phyloP scores from a whole-genome alignment of 2,888 invertebrate species.

The Chorisops tibialis region DNA sequence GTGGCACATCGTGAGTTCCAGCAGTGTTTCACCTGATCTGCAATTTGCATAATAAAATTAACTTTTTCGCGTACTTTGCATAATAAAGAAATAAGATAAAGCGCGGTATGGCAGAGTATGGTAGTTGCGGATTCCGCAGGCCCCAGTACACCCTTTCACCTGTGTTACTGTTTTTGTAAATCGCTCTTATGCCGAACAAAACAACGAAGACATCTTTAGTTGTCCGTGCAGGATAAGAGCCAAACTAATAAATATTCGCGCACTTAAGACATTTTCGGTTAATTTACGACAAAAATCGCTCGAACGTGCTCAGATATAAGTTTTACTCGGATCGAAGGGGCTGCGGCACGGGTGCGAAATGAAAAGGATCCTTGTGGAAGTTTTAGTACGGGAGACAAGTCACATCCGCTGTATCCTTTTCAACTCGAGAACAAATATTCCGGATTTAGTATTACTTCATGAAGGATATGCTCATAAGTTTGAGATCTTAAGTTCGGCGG shows the following conservation, averaged over 20 bases:
- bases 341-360: not conserved
- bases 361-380: not conserved
- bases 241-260: constrained; percentile 27
- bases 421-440: too few relatives aligned
- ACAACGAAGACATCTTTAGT: not conserved
- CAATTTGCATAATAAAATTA: constrained; percentile 33
- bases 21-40: constrained; percentile 25
- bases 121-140: too few relatives aligned
- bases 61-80: constrained; percentile 30
- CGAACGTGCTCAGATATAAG: constrained; percentile 26
- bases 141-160: too few relatives aligned
- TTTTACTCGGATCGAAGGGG: not conserved
- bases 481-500: too few relatives aligned
- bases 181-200: constrained; percentile 7
- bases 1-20: not conserved
- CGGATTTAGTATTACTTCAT: too few relatives aligned
- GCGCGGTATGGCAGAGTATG: not conserved
- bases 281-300: constrained; percentile 29
- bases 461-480: too few relatives aligned
- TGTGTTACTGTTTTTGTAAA: too few relatives aligned
- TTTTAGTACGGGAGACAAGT: not conserved
- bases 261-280: constrained; percentile 31
- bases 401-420: not conserved
- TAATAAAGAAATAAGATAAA: constrained; percentile 28
- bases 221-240: not conserved